Evolutionary conservation across 2,797 vertebrate genomes (phyloP), one percentile per base, ranked within the genome.

Genomic region (Apodemus agrarius): DNA sequence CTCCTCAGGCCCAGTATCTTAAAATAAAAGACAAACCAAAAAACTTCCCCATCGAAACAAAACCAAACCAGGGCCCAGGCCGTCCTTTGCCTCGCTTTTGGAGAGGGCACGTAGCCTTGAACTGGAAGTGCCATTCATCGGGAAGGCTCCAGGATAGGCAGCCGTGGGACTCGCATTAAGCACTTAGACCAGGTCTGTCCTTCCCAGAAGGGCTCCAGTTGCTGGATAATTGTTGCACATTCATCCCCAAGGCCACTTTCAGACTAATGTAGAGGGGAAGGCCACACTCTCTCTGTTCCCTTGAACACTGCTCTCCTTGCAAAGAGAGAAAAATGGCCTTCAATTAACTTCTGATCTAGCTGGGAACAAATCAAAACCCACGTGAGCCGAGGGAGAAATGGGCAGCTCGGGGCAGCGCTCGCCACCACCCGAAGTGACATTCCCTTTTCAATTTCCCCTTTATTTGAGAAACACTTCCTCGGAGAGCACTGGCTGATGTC

Each of bases 271-370:
- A 82, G 91, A 96, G 75, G 54, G 0, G 1, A 94, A 69, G 57
- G 78, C 74, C 74, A 17, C 5, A 22, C 14, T 90, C 43, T 76
- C 84, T 7, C 52, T 79, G 0, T 83, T 89, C 79, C 1, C 16
- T 90, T 85, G 49, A 95, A 92, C n/a, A 54, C 67, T 52, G 69
- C 29, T 95, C 29, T 95, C 26, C 79, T 92, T 61, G 37, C 69
- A 54, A 86, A 92, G 81, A 81, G 93, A 96, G 91, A 88, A 86
- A 97, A 97, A 89, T 43, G 54, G 63, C 69, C 89, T 94, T 96
- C 24, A 31, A 40, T 97, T 96, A 86, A 59, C 89, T 89, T 89
- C 34, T 85, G 72, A 40, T 59, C 72, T 75, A 61, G 57, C 63
- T 89, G 0, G 0, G 78, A 89, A 49, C 94, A 76, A 74, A 82